These are phyloP conservation scores for Labrus mixtus DNA, from an alignment of 2,113 vertebrate genomes.

Conservation along the genomic window DNA sequence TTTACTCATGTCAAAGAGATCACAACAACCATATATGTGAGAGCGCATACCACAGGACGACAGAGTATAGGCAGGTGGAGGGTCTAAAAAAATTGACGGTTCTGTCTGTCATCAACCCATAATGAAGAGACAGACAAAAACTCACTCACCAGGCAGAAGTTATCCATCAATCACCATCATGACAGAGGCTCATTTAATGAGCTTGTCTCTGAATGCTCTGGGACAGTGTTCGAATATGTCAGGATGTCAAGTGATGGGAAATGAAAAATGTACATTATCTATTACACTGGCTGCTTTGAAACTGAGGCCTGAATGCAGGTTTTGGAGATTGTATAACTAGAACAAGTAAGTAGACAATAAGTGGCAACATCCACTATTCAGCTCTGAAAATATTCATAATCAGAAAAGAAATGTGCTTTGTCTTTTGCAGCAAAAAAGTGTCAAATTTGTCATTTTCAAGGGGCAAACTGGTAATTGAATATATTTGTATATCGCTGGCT, in stretches of 20 bases:
- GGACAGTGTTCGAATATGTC: background rate
- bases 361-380: too few relatives aligned
- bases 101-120: slow-evolving; percentile 61
- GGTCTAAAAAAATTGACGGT: slow-evolving; percentile 34
- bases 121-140: slow-evolving; percentile 55
- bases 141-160: slow-evolving; percentile 24
- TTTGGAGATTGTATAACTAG: too few relatives aligned
- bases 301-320: too few relatives aligned
- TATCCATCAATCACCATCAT: slow-evolving; percentile 50
- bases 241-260: slow-evolving; percentile 14
- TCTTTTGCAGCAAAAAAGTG: too few relatives aligned
- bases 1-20: slow-evolving; percentile 2
- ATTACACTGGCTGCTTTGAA: too few relatives aligned
- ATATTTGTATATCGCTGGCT: too few relatives aligned
- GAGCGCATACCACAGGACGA: slow-evolving; percentile 25
- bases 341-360: too few relatives aligned
- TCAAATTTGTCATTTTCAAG: too few relatives aligned
- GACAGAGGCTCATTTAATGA: slow-evolving; percentile 55
- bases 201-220: background rate
- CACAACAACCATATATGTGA: slow-evolving; percentile 15
- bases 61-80: slow-evolving; percentile 25
- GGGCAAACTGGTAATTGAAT: too few relatives aligned
- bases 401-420: too few relatives aligned
- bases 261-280: background rate
- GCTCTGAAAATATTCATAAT: too few relatives aligned